A percentile compares a stretch with the other conserved stretches of the same genome.
Conservation (phyloP, 1,140 invertebrate species). For the Drosophila neocordata region DNA sequence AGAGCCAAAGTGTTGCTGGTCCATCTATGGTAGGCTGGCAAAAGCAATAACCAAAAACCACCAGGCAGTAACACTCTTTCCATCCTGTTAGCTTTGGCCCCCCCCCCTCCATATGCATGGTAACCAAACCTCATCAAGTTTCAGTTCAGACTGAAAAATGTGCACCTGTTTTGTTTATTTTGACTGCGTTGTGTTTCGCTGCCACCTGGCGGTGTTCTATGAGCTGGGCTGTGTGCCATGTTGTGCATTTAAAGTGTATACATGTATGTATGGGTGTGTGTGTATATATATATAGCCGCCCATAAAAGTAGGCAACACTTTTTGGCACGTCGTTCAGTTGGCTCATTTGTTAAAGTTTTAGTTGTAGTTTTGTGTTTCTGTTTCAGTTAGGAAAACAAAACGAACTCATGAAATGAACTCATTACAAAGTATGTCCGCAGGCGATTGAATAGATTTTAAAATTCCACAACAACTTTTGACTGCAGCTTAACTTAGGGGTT, state of each 20-base stretch:
- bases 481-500: slow-evolving; percentile 62
- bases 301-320: slow-evolving; percentile 35
- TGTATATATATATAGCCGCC: not conserved
- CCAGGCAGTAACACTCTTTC: not conserved
- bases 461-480: slow-evolving; percentile 57
- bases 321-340: slow-evolving; percentile 45
- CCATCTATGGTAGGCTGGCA: slow-evolving; percentile 49
- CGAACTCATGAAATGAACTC: slow-evolving; percentile 35
- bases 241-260: slow-evolving; percentile 61
- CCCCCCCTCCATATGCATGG: not conserved
- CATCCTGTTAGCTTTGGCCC: not conserved
- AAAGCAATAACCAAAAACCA: slow-evolving; percentile 45
- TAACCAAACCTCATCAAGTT: slow-evolving; percentile 8
- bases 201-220: slow-evolving; percentile 36
- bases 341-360: slow-evolving; percentile 46
- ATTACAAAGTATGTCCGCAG: slow-evolving; percentile 62
- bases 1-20: slow-evolving; percentile 10
- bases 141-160: slow-evolving; percentile 54
- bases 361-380: slow-evolving; percentile 7
- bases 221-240: slow-evolving; percentile 19
- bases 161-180: slow-evolving; percentile 78
- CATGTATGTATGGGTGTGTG: not conserved
- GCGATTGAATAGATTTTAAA: slow-evolving; percentile 65
- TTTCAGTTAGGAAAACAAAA: slow-evolving; percentile 16
- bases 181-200: slow-evolving; percentile 38